A percentile compares a stretch with the other conserved stretches of the same genome.
Conservation (phyloP, 2,113 vertebrate genomes). For the Malurus elegans region DNA sequence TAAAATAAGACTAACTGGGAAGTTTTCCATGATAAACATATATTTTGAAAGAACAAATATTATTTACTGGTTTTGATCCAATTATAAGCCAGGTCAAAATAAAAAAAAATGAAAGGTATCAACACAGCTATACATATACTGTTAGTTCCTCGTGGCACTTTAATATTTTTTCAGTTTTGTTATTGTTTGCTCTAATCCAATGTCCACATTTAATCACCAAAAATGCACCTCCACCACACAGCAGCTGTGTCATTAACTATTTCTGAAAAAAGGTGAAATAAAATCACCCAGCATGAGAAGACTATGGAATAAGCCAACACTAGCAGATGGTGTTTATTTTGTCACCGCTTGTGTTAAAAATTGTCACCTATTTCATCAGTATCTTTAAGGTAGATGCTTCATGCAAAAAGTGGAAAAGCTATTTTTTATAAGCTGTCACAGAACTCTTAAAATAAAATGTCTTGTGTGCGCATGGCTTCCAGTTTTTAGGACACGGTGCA, state of each 20-base stretch:
- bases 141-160: neutral
- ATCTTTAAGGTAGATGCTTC: slow-evolving; percentile 79
- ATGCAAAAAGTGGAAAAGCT: slow-evolving; percentile 65
- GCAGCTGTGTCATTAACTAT: slow-evolving; percentile 81
- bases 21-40: neutral
- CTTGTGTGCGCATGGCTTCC: slow-evolving; percentile 82
- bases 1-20: neutral
- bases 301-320: slow-evolving; percentile 76
- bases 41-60: neutral
- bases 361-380: slow-evolving; percentile 79
- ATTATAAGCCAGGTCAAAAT: neutral
- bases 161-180: neutral
- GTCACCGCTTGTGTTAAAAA: slow-evolving; percentile 83
- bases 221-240: slow-evolving; percentile 65
- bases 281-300: slow-evolving; percentile 77
- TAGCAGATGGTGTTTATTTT: slow-evolving; percentile 96
- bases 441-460: slow-evolving; percentile 81
- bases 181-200: slow-evolving; percentile 51
- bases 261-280: slow-evolving; percentile 77
- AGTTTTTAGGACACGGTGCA: slow-evolving; percentile 89
- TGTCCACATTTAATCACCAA: slow-evolving; percentile 61
- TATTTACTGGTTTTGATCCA: neutral
- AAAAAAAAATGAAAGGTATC: neutral
- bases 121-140: neutral
- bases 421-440: slow-evolving; percentile 69